Evolutionary conservation across 2,797 vertebrate species (phyloP).

Genomic region (Cheirogaleus major): DNA sequence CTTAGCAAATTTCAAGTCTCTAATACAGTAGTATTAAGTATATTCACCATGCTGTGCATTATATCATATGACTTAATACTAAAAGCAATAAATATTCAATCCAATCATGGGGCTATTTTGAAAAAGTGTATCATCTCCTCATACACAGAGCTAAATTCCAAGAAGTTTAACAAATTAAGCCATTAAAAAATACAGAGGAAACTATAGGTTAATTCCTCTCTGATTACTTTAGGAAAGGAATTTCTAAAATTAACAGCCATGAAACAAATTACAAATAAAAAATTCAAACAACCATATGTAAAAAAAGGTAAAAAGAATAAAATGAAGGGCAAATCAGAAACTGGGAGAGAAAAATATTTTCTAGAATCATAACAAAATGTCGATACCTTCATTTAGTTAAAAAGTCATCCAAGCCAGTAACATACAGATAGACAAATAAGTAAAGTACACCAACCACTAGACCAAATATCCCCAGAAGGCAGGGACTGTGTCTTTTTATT

Average conservation of each 20-base stretch:
- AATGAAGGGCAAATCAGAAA: not conserved
- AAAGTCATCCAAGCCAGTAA: not conserved
- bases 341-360: not conserved
- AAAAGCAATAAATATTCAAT: not conserved
- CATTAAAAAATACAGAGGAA: slow-evolving; percentile 1
- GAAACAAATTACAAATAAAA: slow-evolving; percentile 5
- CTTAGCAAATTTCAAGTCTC: not conserved
- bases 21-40: not conserved
- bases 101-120: not conserved
- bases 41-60: too few relatives aligned
- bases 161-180: not conserved
- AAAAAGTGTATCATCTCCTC: not conserved
- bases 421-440: not conserved
- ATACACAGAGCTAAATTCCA: not conserved
- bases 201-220: not conserved
- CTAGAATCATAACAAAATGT: not conserved
- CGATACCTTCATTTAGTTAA: not conserved
- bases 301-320: not conserved
- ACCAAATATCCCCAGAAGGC: not conserved
- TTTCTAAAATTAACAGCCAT: slow-evolving; percentile 19
- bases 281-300: not conserved
- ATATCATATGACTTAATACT: not conserved
- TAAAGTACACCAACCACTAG: not conserved
- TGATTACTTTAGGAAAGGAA: not conserved
- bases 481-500: not conserved